Evolutionary conservation across 2,797 vertebrate genomes (phyloP), one percentile per base, ranked within the genome.

Genomic region (Acrocephalus scirpaceus): DNA sequence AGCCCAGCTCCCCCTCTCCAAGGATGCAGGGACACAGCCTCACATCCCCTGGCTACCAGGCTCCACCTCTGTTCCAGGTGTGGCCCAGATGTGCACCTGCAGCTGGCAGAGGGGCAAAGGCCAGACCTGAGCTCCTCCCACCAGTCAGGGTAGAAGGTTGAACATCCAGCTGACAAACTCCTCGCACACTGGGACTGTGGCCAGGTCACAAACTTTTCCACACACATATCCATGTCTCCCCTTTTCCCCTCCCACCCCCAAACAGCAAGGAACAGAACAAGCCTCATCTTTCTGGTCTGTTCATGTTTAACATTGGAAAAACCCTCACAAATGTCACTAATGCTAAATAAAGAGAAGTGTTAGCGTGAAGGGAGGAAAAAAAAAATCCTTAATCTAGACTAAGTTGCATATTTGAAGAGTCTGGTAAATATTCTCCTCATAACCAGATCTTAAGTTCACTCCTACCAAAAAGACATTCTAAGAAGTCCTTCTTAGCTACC

Each of bases 321-420:
- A 97, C 96, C 96, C 93, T 97, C 97, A 97, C 96, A 93, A 97
- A 97, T 80, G 80, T 94, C 95, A 96, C 96, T 97, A 97, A 97
- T 94, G 97, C 94, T 98, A 97, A 96, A 97, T 88, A 91, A 96
- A 95, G 91, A 94, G 64, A 97, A 93, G 93, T 94, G 93, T 97
- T 97, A 98, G 95, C 93, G 32, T 66, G 50, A 95, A 95, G 96
- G 97, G 97, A 97, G 97, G 97, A 94, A 97, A 34, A 51, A 98
- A 98, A 95, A 61, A 62, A 30, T 93, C 97, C 96, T 97, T 98
- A 96, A 97, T 96, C 96, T 98, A 97, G 96, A 96, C 97, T 98
- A 98, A 98, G 96, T 97, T 98, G 97, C 97, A 98, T 98, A 98
- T 98, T 98, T 90, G 71, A 97, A 97, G 97, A 97, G 91, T 96